Base-by-base conservation (phyloP, 2,888 invertebrate genomes). In the Vanessa cardui region DNA sequence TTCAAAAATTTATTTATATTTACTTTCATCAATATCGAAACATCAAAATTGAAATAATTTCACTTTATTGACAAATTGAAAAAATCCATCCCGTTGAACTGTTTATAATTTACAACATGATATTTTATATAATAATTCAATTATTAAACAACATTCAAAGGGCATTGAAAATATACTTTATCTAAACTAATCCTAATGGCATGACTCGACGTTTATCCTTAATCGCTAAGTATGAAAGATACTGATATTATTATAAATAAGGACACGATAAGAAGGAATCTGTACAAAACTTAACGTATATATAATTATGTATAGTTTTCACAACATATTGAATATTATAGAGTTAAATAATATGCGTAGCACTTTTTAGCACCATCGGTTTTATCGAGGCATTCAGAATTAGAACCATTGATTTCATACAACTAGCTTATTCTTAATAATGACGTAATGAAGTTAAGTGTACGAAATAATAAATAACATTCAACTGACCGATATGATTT, bases 361-460 rank as follows among this genome's bases (percentile, higher is more conserved):
- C 90, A 91, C 90, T 86, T 84, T 83, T 83, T 90, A 92, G 91
- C 91, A 92, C 91, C 91, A 91, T 86, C 81, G 76, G 76, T 85
- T 76, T 73, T 77, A 75, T 78, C 70, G 78, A 78, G 78, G 77
- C 77, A 26, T 52, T 52, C 15, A 67, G 66, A 59, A 80, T 72
- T 78, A 79, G 72, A 74, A 75, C 72, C 72, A 73, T 74, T 61
- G 54, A 63, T 70, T 65, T 65, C 52, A 54, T 50, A 50, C 56
- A 45, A 44, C 61, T 64, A 64, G 56, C 21, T n/a, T 56, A 49
- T 56, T 61, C 59, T 49, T 26, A 56, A 46, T 20, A 44, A 44
- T 18, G 56, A 62, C 20, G 16, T 59, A 52, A 45, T 54, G 39
- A 64, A 64, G 60, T 61, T 61, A 49, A 64, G 60, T 50, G 58